A percentile compares a stretch with the other conserved stretches of the same genome.
phyloP scores from a whole-genome alignment of 2,797 vertebrate genomes.

The Lerista edwardsae region DNA sequence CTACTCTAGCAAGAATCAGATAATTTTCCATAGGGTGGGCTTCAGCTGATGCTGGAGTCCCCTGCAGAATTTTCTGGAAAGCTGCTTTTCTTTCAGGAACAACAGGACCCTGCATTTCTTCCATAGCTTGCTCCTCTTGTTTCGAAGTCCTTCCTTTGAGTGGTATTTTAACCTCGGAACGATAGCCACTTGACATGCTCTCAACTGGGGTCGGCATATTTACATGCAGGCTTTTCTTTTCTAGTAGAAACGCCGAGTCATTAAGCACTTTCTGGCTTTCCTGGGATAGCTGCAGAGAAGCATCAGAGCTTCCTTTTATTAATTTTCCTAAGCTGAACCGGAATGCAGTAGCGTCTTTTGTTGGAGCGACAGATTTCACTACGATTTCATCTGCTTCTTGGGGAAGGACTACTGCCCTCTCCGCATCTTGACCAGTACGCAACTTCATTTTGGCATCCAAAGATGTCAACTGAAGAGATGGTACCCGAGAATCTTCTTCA shows the following conservation, averaged over 20 bases:
- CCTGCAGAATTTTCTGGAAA: conserved; percentile 24
- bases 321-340: conserved; percentile 58
- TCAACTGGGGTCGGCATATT: background rate
- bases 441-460: background rate
- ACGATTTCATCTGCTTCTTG: conserved; percentile 56
- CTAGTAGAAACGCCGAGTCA: background rate
- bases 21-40: background rate
- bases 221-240: conserved; percentile 8
- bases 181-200: background rate
- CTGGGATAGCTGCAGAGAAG: conserved; percentile 10
- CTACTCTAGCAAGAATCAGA: background rate
- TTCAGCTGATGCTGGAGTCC: background rate
- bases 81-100: conserved; percentile 19
- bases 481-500: conserved; percentile 34
- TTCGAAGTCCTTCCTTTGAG: conserved; percentile 27
- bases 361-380: conserved; percentile 44
- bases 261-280: conserved; percentile 16
- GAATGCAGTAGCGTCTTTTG: conserved; percentile 34
- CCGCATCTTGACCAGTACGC: background rate
- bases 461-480: background rate
- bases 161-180: conserved; percentile 33
- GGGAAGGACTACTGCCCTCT: background rate
- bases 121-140: conserved; percentile 26
- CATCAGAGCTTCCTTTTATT: conserved; percentile 57
- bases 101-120: conserved; percentile 32